Evolutionary conservation across 1,140 invertebrate genomes (phyloP), one percentile per base, ranked within the genome.

Genomic region (Philotrypesis tridentata): DNA sequence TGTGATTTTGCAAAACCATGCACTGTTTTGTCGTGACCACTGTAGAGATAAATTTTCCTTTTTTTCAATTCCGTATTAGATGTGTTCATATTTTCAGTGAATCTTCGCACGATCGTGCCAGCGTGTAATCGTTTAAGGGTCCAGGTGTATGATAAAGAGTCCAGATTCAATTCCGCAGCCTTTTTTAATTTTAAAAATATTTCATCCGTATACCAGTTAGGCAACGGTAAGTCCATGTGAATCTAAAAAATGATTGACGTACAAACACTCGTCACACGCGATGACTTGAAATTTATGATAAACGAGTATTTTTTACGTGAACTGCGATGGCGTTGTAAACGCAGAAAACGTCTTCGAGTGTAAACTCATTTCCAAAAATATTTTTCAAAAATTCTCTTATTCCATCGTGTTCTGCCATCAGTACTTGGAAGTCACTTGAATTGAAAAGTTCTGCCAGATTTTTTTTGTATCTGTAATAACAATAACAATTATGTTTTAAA

Each of bases 21-120:
- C 7, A 78, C 12, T 29, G n/a, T 78, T 68, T 78, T 78, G 67
- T 68, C 65, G 25, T 78, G 61, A 21, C 63, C 9, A 21, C 76
- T 78, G 31, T 78, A 78, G 21, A 78, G 21, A 43, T 78, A 78
- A 7, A 78, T 68, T 68, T 78, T 78, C 14, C 76, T 68, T 14
- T 21, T 9, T 43, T 68, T 78, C 9, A 29, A 4, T 48, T 78
- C 29, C 21, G 1, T 4, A 25, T 63, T 55, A 11, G 48, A 31
- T 21, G 61, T 61, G 2, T 65, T 63, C 21, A 76, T 63, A 25
- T 76, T 76, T 40, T 76, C 60, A 1, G 60, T 4, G n/a, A 76
- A 63, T 63, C 60, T 61, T 65, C 74, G 29, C 17, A 76, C 74
- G 1, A 76, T 23, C 3, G 60, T 33, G 3, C 74, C 74, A 37